These are phyloP conservation scores for Toxotes jaculatrix DNA, from an alignment of 2,113 vertebrate genomes.

Conservation along the genomic window DNA sequence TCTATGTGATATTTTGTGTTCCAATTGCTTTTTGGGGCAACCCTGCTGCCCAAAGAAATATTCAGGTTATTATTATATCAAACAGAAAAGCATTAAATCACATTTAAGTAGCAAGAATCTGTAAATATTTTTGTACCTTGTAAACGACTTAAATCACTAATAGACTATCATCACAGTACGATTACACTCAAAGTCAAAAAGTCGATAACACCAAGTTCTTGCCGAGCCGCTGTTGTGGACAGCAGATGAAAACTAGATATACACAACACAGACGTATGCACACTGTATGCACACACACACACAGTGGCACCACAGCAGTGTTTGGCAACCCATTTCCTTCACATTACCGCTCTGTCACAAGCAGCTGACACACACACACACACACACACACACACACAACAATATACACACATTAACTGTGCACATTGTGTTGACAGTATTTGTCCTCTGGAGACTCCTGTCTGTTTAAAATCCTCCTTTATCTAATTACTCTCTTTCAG, in stretches of 20 bases:
- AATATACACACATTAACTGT: not conserved
- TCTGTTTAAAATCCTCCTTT: constrained; percentile 28
- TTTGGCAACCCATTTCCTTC: constrained; percentile 41
- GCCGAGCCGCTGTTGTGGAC: not conserved
- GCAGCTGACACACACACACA: constrained; percentile 39
- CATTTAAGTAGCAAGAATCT: too few relatives aligned
- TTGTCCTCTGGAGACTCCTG: constrained; percentile 19
- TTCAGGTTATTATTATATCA: too few relatives aligned
- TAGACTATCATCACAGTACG: not conserved
- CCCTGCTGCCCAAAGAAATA: too few relatives aligned
- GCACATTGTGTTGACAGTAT: constrained; percentile 18
- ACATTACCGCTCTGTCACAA: constrained; percentile 12
- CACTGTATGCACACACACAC: not conserved
- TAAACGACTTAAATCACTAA: too few relatives aligned
- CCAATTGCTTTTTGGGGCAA: too few relatives aligned
- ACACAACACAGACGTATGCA: not conserved
- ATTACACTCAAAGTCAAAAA: not conserved
- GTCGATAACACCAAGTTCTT: not conserved
- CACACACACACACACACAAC: not conserved
- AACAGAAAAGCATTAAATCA: too few relatives aligned
- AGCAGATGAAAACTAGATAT: not conserved
- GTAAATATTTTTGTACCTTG: too few relatives aligned
- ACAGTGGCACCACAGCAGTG: constrained; percentile 7
- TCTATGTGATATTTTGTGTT: not conserved
- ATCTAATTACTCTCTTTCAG: constrained; percentile 12